Conservation (phyloP, 2,888 invertebrate species). For the Clostera curtula region DNA sequence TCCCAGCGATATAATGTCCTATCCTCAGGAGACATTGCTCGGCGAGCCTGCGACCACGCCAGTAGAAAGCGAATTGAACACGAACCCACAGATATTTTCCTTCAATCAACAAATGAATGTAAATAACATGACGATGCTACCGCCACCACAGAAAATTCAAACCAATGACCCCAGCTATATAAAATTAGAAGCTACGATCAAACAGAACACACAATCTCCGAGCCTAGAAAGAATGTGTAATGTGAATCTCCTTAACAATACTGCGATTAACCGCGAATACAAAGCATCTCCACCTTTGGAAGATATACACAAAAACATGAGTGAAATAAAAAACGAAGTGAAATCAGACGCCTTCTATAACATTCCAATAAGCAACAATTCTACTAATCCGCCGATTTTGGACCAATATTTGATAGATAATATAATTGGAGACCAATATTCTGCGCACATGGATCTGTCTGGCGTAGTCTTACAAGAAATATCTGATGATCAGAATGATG, state of each 20-base stretch:
- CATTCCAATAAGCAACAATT: slow-evolving; percentile 40
- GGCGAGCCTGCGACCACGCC: slow-evolving; percentile 47
- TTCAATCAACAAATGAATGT: slow-evolving; percentile 60
- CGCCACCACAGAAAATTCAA: slow-evolving; percentile 55
- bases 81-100: slow-evolving; percentile 52
- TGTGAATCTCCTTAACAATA: slow-evolving; percentile 48
- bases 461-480: slow-evolving; percentile 47
- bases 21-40: slow-evolving; percentile 49
- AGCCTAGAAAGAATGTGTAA: slow-evolving; percentile 63
- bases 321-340: slow-evolving; percentile 62
- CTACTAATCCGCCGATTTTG: slow-evolving; percentile 47
- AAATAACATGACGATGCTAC: slow-evolving; percentile 50
- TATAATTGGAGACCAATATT: slow-evolving; percentile 58
- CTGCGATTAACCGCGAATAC: slow-evolving; percentile 49
- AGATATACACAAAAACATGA: slow-evolving; percentile 63
- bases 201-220: slow-evolving; percentile 65
- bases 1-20: slow-evolving; percentile 48
- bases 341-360: slow-evolving; percentile 61
- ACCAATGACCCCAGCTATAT: slow-evolving; percentile 62
- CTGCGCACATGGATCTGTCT: slow-evolving; percentile 51
- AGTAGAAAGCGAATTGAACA: slow-evolving; percentile 41
- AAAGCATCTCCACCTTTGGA: slow-evolving; percentile 65
- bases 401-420: slow-evolving; percentile 64
- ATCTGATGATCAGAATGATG: slow-evolving; percentile 52
- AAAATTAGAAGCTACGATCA: slow-evolving; percentile 62